Evolutionary conservation across 1,140 invertebrate genomes (phyloP).

Genomic region (Cotesia glomerata): DNA sequence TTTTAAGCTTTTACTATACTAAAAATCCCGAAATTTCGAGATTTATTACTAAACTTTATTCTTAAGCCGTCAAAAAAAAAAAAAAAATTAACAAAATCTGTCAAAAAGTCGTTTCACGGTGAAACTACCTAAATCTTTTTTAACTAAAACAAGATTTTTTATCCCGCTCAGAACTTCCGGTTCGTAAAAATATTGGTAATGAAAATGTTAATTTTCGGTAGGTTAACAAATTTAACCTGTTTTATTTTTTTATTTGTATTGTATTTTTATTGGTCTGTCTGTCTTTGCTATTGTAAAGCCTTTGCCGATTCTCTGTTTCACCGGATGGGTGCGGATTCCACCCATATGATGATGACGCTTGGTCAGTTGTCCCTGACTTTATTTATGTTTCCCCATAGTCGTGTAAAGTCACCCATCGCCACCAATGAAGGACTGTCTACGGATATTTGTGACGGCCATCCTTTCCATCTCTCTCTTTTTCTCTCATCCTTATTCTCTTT

Average conservation of each 20-base stretch:
- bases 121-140: too few relatives aligned
- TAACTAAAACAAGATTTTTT: too few relatives aligned
- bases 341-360: conserved; percentile 36
- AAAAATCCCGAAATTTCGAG: too few relatives aligned
- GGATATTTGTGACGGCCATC: conserved; percentile 9
- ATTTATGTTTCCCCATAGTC: conserved; percentile 52
- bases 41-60: too few relatives aligned
- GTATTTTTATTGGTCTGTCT: neutral
- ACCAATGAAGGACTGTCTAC: conserved; percentile 13
- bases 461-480: conserved; percentile 3
- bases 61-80: too few relatives aligned
- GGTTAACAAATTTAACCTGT: neutral
- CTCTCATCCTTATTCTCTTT: neutral
- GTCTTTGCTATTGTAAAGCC: neutral
- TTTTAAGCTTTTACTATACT: too few relatives aligned
- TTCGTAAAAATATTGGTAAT: too few relatives aligned
- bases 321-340: conserved; percentile 37
- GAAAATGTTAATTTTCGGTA: neutral
- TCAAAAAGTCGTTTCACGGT: too few relatives aligned
- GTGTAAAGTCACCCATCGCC: conserved; percentile 28
- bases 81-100: too few relatives aligned
- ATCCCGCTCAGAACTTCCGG: too few relatives aligned
- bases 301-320: conserved; percentile 6
- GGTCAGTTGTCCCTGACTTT: conserved; percentile 52
- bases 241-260: neutral